Evolutionary conservation across 2,888 invertebrate species (phyloP), one percentile per base, ranked within the genome.

Genomic region (Plagodis dolabraria): DNA sequence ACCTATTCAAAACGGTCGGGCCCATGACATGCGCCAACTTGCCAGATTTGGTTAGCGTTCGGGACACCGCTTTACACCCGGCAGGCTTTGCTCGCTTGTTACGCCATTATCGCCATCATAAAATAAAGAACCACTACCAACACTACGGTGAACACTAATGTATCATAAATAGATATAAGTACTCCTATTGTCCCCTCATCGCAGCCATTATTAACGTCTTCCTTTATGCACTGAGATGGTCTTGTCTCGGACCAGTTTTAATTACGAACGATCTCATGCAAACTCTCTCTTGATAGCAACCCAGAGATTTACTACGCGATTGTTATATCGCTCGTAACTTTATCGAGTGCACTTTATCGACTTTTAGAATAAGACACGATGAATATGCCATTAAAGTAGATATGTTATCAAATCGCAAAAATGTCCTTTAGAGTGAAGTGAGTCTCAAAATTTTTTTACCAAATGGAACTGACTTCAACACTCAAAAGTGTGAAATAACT

Each of bases 241-340:
- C 53, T 60, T 60, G 45, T 60, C 54, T 36, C 36, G 40, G 45
- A 42, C 55, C 44, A 45, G 48, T 48, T 54, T 51, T 60, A 60
- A 60, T 60, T 55, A 53, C 60, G 40, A 47, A 38, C 52, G 38
- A 55, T 55, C 36, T 55, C 51, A 46, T 36, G 34, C 42, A 11
- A 36, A 44, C 46, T 33, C 48, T 10, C 44, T 22, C 12, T 33
- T 7, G 38, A 33, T 38, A 44, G 11, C 40, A n/a, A 45, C 36
- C 11, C 12, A 6, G 44, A 56, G 53, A 61, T 61, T 61, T 61
- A 61, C 60, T 42, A 53, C 53, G 33, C 53, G 46, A 53, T 61
- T 61, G 60, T 57, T 33, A 53, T 22, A 57, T 10, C 49, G 49
- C 48, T 53, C 53, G 56, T 59, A 47, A 56, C 8, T 55, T 63